These are phyloP conservation scores for Calidris pugnax DNA, from an alignment of 2,113 vertebrate genomes.

Conservation along the genomic window DNA sequence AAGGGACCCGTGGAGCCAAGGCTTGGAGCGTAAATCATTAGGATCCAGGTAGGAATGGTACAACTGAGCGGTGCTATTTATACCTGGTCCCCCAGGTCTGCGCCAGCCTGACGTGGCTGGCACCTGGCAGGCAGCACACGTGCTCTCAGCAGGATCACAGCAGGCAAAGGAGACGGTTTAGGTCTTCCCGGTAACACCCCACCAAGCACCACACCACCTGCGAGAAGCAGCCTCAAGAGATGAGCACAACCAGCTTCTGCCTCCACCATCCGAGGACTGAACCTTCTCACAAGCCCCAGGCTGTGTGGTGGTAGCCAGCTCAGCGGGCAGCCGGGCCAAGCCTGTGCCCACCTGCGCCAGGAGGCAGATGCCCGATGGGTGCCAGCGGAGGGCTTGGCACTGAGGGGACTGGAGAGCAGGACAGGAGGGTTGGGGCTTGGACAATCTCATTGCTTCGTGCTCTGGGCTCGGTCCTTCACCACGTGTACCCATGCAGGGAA, in stretches of 20 bases:
- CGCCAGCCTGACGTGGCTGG: neutral
- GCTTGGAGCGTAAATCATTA: neutral
- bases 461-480: accelerated
- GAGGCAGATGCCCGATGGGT: neutral
- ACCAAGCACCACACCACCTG: neutral
- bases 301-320: accelerated
- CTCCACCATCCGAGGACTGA: neutral
- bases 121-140: neutral
- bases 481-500: neutral
- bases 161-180: neutral
- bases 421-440: accelerated
- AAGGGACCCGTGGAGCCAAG: neutral
- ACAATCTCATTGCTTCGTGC: neutral
- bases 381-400: accelerated
- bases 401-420: accelerated
- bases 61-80: accelerated
- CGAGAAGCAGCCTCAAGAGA: accelerated
- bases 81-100: neutral
- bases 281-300: neutral
- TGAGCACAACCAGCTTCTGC: neutral
- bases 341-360: accelerated
- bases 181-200: neutral
- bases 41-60: neutral
- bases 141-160: neutral
- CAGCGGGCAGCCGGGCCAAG: accelerated